Percentiles rank a stretch among this genome's conserved stretches.
These are phyloP conservation scores for Cantharis lateralis DNA, from an alignment of 2,888 invertebrate species.

Conservation along the genomic window DNA sequence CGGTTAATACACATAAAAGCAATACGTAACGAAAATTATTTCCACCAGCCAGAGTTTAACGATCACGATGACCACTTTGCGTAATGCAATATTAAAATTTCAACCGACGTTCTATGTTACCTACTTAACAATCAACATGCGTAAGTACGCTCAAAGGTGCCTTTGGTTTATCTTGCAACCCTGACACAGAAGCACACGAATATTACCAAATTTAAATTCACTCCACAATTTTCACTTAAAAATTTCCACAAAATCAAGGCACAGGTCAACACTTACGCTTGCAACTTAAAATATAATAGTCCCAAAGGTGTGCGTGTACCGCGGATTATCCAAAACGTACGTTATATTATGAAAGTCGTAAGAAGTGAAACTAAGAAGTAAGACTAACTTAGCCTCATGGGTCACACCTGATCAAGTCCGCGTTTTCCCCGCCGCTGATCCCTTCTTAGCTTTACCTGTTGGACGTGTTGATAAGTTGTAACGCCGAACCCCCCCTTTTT, in stretches of 20 bases:
- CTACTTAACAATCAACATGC: background rate
- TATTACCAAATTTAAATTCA: background rate
- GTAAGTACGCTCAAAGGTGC: background rate
- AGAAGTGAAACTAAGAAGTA: slow-evolving; percentile 27
- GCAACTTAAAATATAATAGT: background rate
- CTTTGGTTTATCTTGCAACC: slow-evolving; percentile 8
- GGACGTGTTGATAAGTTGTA: background rate
- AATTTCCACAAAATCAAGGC: slow-evolving; percentile 1
- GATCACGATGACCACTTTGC: background rate
- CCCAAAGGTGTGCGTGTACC: background rate
- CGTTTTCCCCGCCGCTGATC: slow-evolving; percentile 21
- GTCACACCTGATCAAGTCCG: slow-evolving; percentile 32
- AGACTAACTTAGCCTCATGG: slow-evolving; percentile 18
- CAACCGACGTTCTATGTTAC: background rate
- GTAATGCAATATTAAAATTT: background rate
- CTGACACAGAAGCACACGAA: slow-evolving; percentile 8
- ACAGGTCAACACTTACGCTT: slow-evolving; percentile 9
- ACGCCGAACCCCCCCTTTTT: background rate
- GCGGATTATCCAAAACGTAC: background rate
- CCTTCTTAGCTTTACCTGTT: slow-evolving; percentile 2
- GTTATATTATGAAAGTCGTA: slow-evolving; percentile 17
- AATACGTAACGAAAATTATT: background rate
- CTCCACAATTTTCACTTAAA: slow-evolving; percentile 2
- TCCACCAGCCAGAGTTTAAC: background rate
- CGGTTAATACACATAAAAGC: background rate